A percentile compares a stretch with the other conserved stretches of the same genome.
Evolutionary conservation across 2,888 invertebrate genomes (phyloP).

Genomic region (Lissonota sp.): DNA sequence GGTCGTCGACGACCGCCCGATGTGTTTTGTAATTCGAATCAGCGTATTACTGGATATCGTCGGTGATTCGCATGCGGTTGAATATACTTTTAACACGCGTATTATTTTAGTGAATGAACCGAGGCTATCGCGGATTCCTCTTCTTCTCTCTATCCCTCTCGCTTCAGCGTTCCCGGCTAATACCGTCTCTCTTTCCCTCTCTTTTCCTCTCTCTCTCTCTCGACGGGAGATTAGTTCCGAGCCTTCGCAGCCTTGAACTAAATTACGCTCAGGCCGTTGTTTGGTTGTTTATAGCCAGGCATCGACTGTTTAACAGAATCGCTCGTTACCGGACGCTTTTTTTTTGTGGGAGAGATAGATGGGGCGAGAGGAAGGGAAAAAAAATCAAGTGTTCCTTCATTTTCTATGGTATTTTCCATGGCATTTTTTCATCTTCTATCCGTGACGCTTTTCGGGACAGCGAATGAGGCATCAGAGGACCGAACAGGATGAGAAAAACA

Average conservation of each 20-base stretch:
- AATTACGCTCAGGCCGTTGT: conserved; percentile 68
- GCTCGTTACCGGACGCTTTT: not conserved
- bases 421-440: not conserved
- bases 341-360: not conserved
- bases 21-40: too few species aligned
- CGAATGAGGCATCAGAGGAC: not conserved
- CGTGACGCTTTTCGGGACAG: not conserved
- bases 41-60: too few species aligned
- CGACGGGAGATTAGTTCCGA: conserved; percentile 72
- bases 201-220: conserved; percentile 28
- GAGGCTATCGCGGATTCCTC: not conserved
- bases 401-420: too few species aligned
- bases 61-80: not conserved
- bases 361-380: not conserved
- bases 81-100: not conserved
- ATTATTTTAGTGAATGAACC: not conserved
- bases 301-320: conserved; percentile 42
- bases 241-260: conserved; percentile 74
- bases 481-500: conserved; percentile 3
- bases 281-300: conserved; percentile 59
- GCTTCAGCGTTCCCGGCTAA: conserved; percentile 17
- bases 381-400: not conserved
- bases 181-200: conserved; percentile 7
- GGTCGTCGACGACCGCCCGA: too few species aligned
- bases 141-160: not conserved